Conservation (phyloP, 2,888 invertebrate genomes). For the Atherix ibis region DNA sequence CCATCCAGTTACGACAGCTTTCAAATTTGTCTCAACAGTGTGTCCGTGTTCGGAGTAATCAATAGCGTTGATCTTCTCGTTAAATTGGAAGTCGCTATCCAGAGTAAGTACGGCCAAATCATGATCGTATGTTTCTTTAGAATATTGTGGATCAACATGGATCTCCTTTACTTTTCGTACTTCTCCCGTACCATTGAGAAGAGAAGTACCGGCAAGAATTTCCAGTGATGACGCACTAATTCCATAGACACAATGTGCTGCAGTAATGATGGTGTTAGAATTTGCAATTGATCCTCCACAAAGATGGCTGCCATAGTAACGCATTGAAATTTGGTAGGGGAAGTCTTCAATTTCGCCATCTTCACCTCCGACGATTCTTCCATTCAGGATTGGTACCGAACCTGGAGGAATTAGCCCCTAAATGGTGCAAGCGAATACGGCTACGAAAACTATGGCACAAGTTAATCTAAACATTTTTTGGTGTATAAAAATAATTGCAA, state of each 20-base stretch:
- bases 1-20: conserved; percentile 1
- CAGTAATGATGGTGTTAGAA: too few relatives aligned
- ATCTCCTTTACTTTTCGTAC: not conserved
- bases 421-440: conserved; percentile 15
- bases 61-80: conserved; percentile 16
- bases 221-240: conserved; percentile 16
- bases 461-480: conserved; percentile 5
- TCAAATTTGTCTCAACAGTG: conserved; percentile 10
- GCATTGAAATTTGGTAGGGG: too few relatives aligned
- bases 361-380: conserved; percentile 25
- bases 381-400: conserved; percentile 21
- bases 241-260: conserved; percentile 40
- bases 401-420: conserved; percentile 17
- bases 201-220: conserved; percentile 32
- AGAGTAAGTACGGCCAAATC: conserved; percentile 38
- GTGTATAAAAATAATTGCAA: too few relatives aligned
- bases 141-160: not conserved
- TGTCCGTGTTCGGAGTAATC: conserved; percentile 2
- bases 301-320: conserved; percentile 31
- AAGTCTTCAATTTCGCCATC: conserved; percentile 23
- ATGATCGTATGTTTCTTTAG: conserved; percentile 20
- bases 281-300: conserved; percentile 42
- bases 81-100: conserved; percentile 27
- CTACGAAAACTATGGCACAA: conserved; percentile 13
- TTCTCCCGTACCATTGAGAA: not conserved